Evolutionary conservation across 2,797 vertebrate species (phyloP).

Genomic region (Malacoraja senta): DNA sequence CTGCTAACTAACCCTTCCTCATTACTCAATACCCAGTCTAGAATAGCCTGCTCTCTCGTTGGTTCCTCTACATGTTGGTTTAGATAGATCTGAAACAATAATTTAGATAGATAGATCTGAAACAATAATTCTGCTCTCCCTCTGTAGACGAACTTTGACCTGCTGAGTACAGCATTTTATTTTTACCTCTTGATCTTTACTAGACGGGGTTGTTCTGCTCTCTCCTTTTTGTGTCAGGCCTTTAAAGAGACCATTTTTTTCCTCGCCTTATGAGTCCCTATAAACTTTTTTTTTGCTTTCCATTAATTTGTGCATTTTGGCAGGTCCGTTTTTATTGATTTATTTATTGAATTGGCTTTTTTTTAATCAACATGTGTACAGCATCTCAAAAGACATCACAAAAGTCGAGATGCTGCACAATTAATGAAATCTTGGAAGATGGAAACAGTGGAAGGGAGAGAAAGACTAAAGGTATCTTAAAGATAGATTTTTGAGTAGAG

Average conservation of each 20-base stretch:
- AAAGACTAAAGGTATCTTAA: background rate
- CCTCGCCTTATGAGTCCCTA: background rate
- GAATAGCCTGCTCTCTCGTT: no score
- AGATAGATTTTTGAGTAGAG: background rate
- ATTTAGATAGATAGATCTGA: no score
- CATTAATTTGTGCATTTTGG: background rate
- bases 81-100: no score
- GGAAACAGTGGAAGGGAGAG: background rate
- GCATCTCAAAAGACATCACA: background rate
- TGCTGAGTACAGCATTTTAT: no score
- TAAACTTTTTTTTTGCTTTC: background rate
- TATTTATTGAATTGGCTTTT: background rate
- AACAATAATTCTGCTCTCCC: no score
- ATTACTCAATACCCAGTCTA: no score
- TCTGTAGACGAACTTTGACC: no score
- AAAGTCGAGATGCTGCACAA: background rate
- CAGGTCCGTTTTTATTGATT: background rate
- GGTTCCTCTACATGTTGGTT: no score
- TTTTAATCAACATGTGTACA: background rate
- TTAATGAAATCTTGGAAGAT: background rate
- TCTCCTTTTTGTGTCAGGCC: background rate
- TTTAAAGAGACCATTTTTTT: background rate
- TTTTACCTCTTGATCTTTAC: background rate
- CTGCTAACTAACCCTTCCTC: no score
- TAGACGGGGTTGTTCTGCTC: background rate